Percentiles rank a stretch among this genome's conserved stretches.
Evolutionary conservation across 2,888 invertebrate genomes (phyloP).

Genomic region (Octodonta nipae): DNA sequence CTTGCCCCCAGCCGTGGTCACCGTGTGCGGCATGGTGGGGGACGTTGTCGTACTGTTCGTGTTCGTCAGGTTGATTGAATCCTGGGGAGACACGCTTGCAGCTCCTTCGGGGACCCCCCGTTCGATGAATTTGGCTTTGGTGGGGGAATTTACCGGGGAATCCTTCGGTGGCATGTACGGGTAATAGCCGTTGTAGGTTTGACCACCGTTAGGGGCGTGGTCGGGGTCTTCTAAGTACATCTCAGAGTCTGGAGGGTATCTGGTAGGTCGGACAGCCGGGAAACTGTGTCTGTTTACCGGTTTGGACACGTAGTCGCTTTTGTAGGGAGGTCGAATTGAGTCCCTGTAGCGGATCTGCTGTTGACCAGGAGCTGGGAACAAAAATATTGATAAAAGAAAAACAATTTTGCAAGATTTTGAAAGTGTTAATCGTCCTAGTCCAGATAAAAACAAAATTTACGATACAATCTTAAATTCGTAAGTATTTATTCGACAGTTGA

Average conservation of each 20-base stretch:
- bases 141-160: slow-evolving; percentile 44
- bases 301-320: slow-evolving; percentile 4
- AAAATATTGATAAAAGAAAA: no score
- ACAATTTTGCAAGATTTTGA: no score
- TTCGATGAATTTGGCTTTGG: slow-evolving; percentile 38
- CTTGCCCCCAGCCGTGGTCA: slow-evolving; percentile 28
- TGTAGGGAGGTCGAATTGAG: slow-evolving; percentile 8
- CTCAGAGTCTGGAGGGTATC: slow-evolving; percentile 7
- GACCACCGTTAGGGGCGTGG: slow-evolving; percentile 17
- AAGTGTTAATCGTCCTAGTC: no score
- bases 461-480: no score
- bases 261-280: slow-evolving; percentile 19
- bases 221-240: slow-evolving; percentile 6
- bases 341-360: slow-evolving; percentile 7
- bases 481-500: no score
- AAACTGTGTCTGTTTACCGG: slow-evolving; percentile 29
- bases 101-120: slow-evolving; percentile 63
- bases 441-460: no score
- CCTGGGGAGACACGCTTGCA: slow-evolving; percentile 56
- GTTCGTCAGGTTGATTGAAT: slow-evolving; percentile 28
- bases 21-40: slow-evolving; percentile 37
- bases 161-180: slow-evolving; percentile 24
- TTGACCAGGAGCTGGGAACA: no score
- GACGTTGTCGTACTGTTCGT: slow-evolving; percentile 25
- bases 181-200: slow-evolving; percentile 22